phyloP scores from a whole-genome alignment of 2,888 invertebrate genomes.

The Monochamus alternatus region DNA sequence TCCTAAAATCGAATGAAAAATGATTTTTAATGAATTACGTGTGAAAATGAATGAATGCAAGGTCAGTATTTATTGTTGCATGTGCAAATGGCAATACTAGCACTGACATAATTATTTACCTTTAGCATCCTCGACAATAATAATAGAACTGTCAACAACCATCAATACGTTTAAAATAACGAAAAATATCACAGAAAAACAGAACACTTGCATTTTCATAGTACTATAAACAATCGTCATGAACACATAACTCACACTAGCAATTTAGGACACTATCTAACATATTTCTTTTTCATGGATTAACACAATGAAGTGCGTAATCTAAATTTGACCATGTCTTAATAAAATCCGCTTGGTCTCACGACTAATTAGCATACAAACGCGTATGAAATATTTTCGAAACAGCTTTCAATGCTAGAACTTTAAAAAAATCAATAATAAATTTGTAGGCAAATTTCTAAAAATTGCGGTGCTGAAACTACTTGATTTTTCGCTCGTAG shows the following conservation, averaged over 20 bases:
- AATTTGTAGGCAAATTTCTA: neutral
- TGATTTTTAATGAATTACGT: too few species aligned
- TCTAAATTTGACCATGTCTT: constrained; percentile 59
- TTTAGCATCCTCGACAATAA: constrained; percentile 65
- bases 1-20: too few species aligned
- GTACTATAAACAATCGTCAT: constrained; percentile 33
- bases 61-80: too few species aligned
- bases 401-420: neutral
- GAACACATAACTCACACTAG: constrained; percentile 30
- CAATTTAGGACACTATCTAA: constrained; percentile 19
- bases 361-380: constrained; percentile 59
- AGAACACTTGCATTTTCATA: constrained; percentile 58
- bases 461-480: neutral
- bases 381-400: constrained; percentile 33
- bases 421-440: neutral
- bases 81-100: too few species aligned
- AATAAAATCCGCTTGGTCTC: constrained; percentile 53
- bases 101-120: constrained; percentile 51
- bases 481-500: neutral
- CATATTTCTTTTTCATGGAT: constrained; percentile 5
- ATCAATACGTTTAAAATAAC: constrained; percentile 36
- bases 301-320: constrained; percentile 39
- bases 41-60: too few species aligned
- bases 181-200: constrained; percentile 59
- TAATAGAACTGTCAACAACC: constrained; percentile 55